Evolutionary conservation across 2,888 invertebrate species (phyloP), one percentile per base, ranked within the genome.

Genomic region (Lasioglossum oenotherae): DNA sequence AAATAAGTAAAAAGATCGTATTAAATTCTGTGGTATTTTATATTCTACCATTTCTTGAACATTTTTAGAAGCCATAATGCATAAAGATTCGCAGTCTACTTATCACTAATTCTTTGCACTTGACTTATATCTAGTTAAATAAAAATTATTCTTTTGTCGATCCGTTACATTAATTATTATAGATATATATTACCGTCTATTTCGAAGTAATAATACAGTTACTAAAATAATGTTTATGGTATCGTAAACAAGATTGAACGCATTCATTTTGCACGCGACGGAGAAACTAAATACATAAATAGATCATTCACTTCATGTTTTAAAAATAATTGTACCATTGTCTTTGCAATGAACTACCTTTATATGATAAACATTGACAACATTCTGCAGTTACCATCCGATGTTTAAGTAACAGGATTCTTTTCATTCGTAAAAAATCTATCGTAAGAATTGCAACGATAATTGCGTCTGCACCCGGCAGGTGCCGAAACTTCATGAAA

Each of bases 41-140:
- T 44, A 44, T 44, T 14, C 0, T 14, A 44, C 4, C 44, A 44
- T 44, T 44, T 44, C 44, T 44, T 44, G 12, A 44, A 44, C 4
- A 44, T 12, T 44, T 44, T 14, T 44, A 44, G 44, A 12, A 44
- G 44, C 4, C 44, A 44, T 14, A 44, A 44, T 14, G 44, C 44
- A 44, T 44, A 44, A 44, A 44, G 12, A 44, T 14, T 14, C 12
- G 44, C 44, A 44, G 44, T 44, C 44, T 14, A 44, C 49, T 49
- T n/a, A 69, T 53, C 10, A 19, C 69, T 69, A 78, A 79, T 41
- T 79, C 44, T 79, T 73, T 44, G 73, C 46, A n/a, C 12, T 71
- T 35, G 4, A 57, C 16, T 8, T 49, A 69, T 35, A 44, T 27
- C 67, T 38, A 69, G 12, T 75, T 41, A 60, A 60, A 12, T 46